Conservation (phyloP, 2,888 invertebrate genomes). For the Ophion slaviceki region DNA sequence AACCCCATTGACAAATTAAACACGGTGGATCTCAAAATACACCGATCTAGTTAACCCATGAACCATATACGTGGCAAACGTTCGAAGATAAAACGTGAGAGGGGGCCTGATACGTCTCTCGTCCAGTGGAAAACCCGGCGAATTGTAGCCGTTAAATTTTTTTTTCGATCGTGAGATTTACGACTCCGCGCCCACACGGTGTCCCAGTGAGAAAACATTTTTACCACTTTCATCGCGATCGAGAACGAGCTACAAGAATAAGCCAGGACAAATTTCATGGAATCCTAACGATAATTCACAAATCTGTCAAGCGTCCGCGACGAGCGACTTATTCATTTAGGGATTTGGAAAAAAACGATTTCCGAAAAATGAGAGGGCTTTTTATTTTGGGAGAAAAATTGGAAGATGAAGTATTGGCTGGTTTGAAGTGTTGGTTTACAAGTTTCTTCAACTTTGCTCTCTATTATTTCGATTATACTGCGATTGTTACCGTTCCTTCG, state of each 20-base stretch:
- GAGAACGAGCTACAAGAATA: conserved; percentile 19
- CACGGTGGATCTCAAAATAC: conserved; percentile 58
- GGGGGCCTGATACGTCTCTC: conserved; percentile 69
- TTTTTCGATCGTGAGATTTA: conserved; percentile 75
- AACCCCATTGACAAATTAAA: conserved; percentile 52
- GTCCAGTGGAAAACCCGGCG: conserved; percentile 72
- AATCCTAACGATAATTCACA: conserved; percentile 39
- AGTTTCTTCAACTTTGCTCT: not conserved
- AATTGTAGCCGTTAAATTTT: conserved; percentile 75
- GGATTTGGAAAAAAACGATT: not conserved
- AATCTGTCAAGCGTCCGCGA: not conserved
- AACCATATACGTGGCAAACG: conserved; percentile 59
- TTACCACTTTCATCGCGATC: not conserved
- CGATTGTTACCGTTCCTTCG: not conserved
- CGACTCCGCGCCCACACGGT: conserved; percentile 57
- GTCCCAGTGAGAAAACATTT: conserved; percentile 40
- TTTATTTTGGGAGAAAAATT: not conserved
- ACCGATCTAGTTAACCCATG: conserved; percentile 64
- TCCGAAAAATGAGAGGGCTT: not conserved
- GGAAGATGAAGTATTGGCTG: not conserved
- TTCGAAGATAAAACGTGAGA: conserved; percentile 36
- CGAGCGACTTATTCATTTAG: not conserved
- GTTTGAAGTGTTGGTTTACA: not conserved
- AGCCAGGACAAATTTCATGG: conserved; percentile 74
- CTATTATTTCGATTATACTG: not conserved